A percentile compares a stretch with the other conserved stretches of the same genome.
phyloP scores from a whole-genome alignment of 2,888 invertebrate species.

The Rhagium mordax region DNA sequence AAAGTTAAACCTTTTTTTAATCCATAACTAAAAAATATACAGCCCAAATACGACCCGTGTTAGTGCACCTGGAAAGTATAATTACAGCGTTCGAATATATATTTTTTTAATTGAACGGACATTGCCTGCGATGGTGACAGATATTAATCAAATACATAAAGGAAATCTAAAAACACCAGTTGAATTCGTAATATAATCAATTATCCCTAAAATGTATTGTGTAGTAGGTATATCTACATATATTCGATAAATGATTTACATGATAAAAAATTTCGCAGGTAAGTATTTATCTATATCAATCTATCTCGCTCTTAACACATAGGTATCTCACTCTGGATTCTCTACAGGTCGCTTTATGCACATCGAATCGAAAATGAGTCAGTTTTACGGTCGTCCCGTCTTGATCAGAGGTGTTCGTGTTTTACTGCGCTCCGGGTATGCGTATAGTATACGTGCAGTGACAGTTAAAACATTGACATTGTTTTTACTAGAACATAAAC shows the following conservation, averaged over 20 bases:
- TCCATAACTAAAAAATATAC: too few relatives aligned
- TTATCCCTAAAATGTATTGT: background rate
- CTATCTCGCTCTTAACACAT: background rate
- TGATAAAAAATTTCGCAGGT: background rate
- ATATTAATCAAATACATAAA: too few relatives aligned
- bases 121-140: too few relatives aligned
- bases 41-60: too few relatives aligned
- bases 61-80: too few relatives aligned
- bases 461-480: conserved; percentile 22
- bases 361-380: conserved; percentile 37
- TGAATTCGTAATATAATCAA: background rate
- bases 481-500: conserved; percentile 19
- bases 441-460: conserved; percentile 2
- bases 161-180: background rate
- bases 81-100: too few relatives aligned
- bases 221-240: background rate
- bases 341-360: conserved; percentile 41
- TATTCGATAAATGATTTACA: background rate
- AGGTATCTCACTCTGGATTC: conserved; percentile 35
- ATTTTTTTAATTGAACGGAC: too few relatives aligned
- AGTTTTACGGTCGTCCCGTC: conserved; percentile 26
- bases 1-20: too few relatives aligned
- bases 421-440: conserved; percentile 1
- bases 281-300: too few relatives aligned
- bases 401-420: background rate